Evolutionary conservation across 2,113 vertebrate species (phyloP), one percentile per base, ranked within the genome.

Genomic region (Bombycilla garrulus): DNA sequence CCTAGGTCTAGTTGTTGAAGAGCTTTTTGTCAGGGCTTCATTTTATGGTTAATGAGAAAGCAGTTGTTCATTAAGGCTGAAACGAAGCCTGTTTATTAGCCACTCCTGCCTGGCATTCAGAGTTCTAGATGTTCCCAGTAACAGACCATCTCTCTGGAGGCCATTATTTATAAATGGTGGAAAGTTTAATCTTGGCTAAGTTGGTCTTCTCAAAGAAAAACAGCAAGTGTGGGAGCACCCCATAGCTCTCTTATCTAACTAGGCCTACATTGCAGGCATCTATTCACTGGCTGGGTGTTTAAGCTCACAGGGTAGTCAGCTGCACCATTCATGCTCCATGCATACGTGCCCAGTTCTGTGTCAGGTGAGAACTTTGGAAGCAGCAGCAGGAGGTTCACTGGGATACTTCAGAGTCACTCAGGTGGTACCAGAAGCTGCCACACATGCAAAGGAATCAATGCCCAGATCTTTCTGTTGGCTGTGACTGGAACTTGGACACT

Each of bases 21-120:
- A 78, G 10, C 3, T 69, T 42, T 17, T 71, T 51, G 31, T 36
- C 0, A 0, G 17, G 40, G 16, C 47, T 92, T 65, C 1, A 0
- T 79, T 70, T 81, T 64, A 15, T 36, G 40, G 26, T 44, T 91
- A 64, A 76, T 33, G 36, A 65, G 45, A 57, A 76, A 79, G 20
- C 4, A 12, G 10, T 85, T 58, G 22, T 26, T 85, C 50, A 15
- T 60, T 45, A 85, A n/a, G 66, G 42, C 53, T 79, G 62, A 91
- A 81, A 53, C 3, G 10, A 56, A 51, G 18, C 20, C 28, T 16
- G 3, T 77, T 88, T 48, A 20, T 77, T 80, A 54, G 54, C 74
- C 28, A 15, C 18, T 47, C 26, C 18, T 73, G 42, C 16, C 25
- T 51, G 26, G 24, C 19, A 5, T 80, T 40, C 73, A 24, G 23